Percentiles rank a stretch among this genome's conserved stretches.
phyloP scores from a whole-genome alignment of 2,888 invertebrate species.

The Geotrupes spiniger region DNA sequence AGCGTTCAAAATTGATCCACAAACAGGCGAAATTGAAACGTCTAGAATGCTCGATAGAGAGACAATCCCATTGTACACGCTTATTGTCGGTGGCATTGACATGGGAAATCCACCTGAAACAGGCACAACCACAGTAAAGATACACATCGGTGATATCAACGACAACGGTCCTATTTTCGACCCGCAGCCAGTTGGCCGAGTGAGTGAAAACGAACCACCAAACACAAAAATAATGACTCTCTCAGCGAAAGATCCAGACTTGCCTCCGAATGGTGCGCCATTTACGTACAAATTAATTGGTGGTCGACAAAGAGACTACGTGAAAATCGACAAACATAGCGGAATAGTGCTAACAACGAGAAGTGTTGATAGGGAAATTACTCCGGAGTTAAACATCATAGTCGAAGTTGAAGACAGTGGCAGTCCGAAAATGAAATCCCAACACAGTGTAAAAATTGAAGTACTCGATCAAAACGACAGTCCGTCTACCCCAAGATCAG shows the following conservation, averaged over 20 bases:
- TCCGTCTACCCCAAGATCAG: conserved; percentile 79
- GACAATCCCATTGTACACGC: conserved; percentile 66
- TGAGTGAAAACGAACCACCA: conserved; percentile 83
- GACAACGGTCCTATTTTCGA: conserved; percentile 89
- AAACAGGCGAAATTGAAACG: conserved; percentile 79
- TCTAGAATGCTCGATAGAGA: conserved; percentile 78
- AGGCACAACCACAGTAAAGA: conserved; percentile 81
- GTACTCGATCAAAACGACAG: conserved; percentile 89
- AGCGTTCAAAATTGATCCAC: conserved; percentile 84
- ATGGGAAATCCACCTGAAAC: conserved; percentile 88
- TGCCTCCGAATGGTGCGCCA: conserved; percentile 88
- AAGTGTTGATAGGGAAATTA: conserved; percentile 78
- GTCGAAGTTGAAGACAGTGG: conserved; percentile 90
- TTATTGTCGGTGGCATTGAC: conserved; percentile 85
- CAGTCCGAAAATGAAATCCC: conserved; percentile 76
- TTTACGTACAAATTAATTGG: conserved; percentile 79
- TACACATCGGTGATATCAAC: conserved; percentile 82
- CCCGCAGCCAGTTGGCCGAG: conserved; percentile 69
- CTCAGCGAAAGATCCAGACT: conserved; percentile 84
- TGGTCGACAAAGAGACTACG: conserved; percentile 72
- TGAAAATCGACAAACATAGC: conserved; percentile 75
- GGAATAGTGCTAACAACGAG: conserved; percentile 77
- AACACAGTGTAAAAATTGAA: conserved; percentile 71
- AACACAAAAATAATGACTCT: conserved; percentile 80
- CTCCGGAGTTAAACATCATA: conserved; percentile 69